These are phyloP conservation scores for Pseudochirops cupreus DNA, from an alignment of 2,797 vertebrate genomes.

Conservation along the genomic window DNA sequence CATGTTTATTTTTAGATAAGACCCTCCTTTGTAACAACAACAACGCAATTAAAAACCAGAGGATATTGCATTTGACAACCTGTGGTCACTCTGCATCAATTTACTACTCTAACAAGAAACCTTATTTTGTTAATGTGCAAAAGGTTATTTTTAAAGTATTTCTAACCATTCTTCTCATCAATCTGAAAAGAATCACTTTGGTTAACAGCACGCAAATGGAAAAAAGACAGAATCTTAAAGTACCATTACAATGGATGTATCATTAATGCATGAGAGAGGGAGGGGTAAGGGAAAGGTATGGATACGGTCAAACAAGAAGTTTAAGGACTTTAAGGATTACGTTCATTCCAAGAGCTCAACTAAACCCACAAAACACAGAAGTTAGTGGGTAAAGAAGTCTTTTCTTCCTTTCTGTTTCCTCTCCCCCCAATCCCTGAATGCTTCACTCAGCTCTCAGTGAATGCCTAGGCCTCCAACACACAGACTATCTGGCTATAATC, in stretches of 20 bases:
- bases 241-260: constrained; percentile 51
- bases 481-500: constrained; percentile 73
- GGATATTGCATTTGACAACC: not conserved
- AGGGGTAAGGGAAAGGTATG: constrained; percentile 21
- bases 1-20: not conserved
- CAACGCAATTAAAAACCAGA: not conserved
- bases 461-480: constrained; percentile 60
- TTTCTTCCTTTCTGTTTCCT: constrained; percentile 36
- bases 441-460: constrained; percentile 56
- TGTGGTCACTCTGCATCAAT: not conserved
- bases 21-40: not conserved
- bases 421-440: constrained; percentile 28
- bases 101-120: not conserved
- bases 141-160: constrained; percentile 27
- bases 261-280: constrained; percentile 28
- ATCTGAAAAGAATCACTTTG: constrained; percentile 42
- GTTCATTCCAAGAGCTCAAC: constrained; percentile 71
- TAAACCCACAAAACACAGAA: constrained; percentile 66
- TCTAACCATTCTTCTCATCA: constrained; percentile 38
- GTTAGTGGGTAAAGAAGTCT: constrained; percentile 54
- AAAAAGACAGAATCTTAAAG: constrained; percentile 21
- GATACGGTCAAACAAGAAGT: constrained; percentile 51
- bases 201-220: not conserved
- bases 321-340: constrained; percentile 56
- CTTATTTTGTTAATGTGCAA: not conserved